These are phyloP conservation scores for Agonopterix subpropinquella DNA, from an alignment of 2,888 invertebrate genomes.

Conservation along the genomic window DNA sequence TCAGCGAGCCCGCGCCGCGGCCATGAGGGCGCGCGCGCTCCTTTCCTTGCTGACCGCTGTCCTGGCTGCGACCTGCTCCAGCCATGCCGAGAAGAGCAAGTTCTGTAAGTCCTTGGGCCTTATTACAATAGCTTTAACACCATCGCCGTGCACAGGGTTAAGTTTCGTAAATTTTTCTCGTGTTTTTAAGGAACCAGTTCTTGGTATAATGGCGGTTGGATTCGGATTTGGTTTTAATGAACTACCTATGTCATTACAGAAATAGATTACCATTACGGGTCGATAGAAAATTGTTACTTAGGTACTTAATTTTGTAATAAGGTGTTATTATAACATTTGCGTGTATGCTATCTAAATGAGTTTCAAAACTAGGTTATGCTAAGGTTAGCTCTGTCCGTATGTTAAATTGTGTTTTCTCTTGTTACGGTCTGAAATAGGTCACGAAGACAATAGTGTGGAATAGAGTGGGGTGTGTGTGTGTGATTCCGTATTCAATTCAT, in stretches of 20 bases:
- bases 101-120: conserved; percentile 58
- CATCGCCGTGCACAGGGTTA: neutral
- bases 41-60: conserved; percentile 47
- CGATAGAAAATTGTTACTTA: conserved; percentile 4
- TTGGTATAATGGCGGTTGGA: too few relatives aligned
- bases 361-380: conserved; percentile 6
- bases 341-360: conserved; percentile 5
- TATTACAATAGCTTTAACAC: neutral
- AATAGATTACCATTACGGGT: too few relatives aligned
- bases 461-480: conserved; percentile 24
- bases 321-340: conserved; percentile 4
- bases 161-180: neutral
- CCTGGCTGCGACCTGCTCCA: conserved; percentile 38
- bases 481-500: conserved; percentile 46
- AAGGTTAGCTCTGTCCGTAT: conserved; percentile 17
- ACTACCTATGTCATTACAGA: too few relatives aligned
- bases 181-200: neutral
- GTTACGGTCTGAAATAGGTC: conserved; percentile 52
- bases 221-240: too few relatives aligned
- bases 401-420: conserved; percentile 27
- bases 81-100: conserved; percentile 70
- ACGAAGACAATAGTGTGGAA: conserved; percentile 44
- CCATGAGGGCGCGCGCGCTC: conserved; percentile 62
- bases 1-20: conserved; percentile 48
- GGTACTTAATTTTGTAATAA: neutral